Percentiles rank a stretch among this genome's conserved stretches.
These are phyloP conservation scores for Excalfactoria chinensis DNA, from an alignment of 2,113 vertebrate species.

Conservation along the genomic window DNA sequence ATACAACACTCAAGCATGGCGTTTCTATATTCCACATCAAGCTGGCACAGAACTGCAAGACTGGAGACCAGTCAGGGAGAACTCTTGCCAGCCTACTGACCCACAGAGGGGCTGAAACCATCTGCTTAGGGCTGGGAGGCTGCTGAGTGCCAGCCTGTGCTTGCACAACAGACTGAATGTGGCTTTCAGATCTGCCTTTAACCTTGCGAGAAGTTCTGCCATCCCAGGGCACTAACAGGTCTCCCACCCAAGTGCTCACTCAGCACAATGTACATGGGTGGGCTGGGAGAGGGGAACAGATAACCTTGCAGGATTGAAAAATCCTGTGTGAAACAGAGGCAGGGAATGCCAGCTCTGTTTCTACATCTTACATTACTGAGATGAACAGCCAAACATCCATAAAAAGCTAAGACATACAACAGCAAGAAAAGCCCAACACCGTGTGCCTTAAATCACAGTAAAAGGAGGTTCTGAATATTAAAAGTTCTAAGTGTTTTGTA, in stretches of 20 bases:
- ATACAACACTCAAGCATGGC: neutral
- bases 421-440: neutral
- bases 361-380: neutral
- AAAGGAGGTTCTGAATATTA: neutral
- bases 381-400: neutral
- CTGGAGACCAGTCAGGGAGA: neutral
- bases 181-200: neutral
- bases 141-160: neutral
- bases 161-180: neutral
- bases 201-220: neutral
- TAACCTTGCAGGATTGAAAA: neutral
- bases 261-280: neutral
- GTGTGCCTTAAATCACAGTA: neutral
- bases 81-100: neutral
- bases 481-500: neutral
- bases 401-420: neutral
- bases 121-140: rapidly evolving
- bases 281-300: neutral
- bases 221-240: neutral
- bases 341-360: neutral
- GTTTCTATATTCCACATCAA: neutral
- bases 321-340: too few species aligned
- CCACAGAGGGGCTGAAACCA: neutral
- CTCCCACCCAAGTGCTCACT: neutral
- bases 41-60: neutral